Percentiles rank a stretch among this genome's conserved stretches.
Evolutionary conservation across 2,888 invertebrate genomes (phyloP).

Genomic region (Dolichomitus sp.): DNA sequence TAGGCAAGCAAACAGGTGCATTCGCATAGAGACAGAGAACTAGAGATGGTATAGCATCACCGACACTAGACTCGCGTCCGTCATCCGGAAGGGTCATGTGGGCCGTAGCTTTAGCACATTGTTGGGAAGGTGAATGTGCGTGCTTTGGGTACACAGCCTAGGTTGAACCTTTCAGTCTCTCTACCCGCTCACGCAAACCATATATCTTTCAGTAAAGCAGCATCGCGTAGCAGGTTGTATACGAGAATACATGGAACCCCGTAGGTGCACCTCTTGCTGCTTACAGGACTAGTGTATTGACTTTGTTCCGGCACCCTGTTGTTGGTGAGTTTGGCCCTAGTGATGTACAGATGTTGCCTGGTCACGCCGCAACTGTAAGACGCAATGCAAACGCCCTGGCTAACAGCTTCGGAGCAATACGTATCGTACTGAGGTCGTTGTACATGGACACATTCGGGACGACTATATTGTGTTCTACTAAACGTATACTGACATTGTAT

Average conservation of each 20-base stretch:
- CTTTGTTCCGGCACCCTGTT: slow-evolving; percentile 63
- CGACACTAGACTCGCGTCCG: background rate
- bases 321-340: slow-evolving; percentile 59
- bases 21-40: slow-evolving; percentile 21
- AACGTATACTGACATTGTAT: slow-evolving; percentile 46
- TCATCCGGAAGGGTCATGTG: slow-evolving; percentile 21
- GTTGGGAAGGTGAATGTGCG: slow-evolving; percentile 26
- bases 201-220: slow-evolving; percentile 37
- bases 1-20: background rate
- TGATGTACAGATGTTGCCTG: slow-evolving; percentile 66
- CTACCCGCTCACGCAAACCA: slow-evolving; percentile 27
- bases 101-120: background rate
- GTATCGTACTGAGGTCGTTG: slow-evolving; percentile 42
- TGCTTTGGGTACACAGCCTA: slow-evolving; percentile 20
- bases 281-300: slow-evolving; percentile 61
- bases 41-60: slow-evolving; percentile 15
- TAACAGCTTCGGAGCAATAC: slow-evolving; percentile 51
- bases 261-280: slow-evolving; percentile 4
- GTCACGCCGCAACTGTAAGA: slow-evolving; percentile 72
- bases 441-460: slow-evolving; percentile 38
- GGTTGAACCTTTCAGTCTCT: slow-evolving; percentile 45
- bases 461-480: slow-evolving; percentile 21
- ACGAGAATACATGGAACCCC: background rate
- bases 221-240: background rate
- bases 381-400: slow-evolving; percentile 73